These are phyloP conservation scores for Kuschelorhynchus macadamiae DNA, from an alignment of 2,888 invertebrate genomes.

Conservation along the genomic window DNA sequence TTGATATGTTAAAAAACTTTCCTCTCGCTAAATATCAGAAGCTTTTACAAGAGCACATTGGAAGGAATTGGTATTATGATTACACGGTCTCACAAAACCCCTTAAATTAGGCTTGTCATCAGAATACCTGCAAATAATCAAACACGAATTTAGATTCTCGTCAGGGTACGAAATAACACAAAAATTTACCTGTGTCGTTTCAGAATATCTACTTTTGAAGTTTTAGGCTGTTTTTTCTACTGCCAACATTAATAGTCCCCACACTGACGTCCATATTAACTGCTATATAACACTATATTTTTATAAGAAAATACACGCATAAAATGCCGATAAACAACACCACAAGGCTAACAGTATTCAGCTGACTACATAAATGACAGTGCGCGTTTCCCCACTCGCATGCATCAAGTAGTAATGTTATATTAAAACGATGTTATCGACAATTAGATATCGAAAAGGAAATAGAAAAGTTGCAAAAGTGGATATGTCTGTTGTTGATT, in stretches of 20 bases:
- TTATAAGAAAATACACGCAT: too few species aligned
- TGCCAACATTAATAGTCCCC: too few species aligned
- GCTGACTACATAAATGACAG: too few species aligned
- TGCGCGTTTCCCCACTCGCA: too few species aligned
- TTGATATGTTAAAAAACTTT: constrained; percentile 1
- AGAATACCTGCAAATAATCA: constrained; percentile 10
- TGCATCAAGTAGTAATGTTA: background rate
- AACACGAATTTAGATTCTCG: constrained; percentile 6
- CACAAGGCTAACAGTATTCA: too few species aligned
- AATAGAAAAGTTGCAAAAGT: constrained; percentile 10
- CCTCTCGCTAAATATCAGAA: background rate
- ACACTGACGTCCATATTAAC: too few species aligned
- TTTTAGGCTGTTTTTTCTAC: too few species aligned
- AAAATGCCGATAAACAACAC: too few species aligned
- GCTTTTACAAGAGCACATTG: constrained; percentile 3
- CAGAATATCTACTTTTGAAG: too few species aligned
- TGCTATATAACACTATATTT: too few species aligned
- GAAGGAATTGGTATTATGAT: constrained; percentile 2
- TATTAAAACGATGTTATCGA: background rate
- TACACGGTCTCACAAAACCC: constrained; percentile 2
- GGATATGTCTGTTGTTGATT: background rate
- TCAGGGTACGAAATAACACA: background rate
- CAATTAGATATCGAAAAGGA: background rate
- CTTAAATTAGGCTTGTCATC: background rate
- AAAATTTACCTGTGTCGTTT: background rate